Conservation (phyloP, 2,797 vertebrate species). For the Prionace glauca region DNA sequence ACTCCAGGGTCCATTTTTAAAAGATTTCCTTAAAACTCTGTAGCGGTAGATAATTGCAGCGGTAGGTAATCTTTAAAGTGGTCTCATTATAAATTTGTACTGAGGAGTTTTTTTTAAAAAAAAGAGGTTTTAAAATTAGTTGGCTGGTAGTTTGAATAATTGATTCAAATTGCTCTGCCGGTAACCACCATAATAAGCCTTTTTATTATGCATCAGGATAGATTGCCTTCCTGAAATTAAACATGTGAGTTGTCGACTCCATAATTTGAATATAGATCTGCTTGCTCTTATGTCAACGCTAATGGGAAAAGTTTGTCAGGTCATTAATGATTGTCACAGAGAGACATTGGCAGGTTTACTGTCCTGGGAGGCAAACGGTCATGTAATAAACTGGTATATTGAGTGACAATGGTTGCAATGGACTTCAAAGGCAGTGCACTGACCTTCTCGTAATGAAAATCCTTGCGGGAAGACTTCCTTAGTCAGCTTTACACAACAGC, state of each 20-base stretch:
- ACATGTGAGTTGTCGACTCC: not conserved
- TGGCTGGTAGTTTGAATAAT: constrained; percentile 26
- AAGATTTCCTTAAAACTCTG: not conserved
- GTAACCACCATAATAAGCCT: constrained; percentile 15
- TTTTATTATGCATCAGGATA: constrained; percentile 1
- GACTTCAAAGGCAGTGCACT: not conserved
- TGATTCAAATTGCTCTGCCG: constrained; percentile 30
- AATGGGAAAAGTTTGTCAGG: constrained; percentile 17
- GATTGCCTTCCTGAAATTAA: constrained; percentile 33
- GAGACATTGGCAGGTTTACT: not conserved
- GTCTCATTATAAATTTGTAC: constrained; percentile 18
- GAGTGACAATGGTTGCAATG: constrained; percentile 9
- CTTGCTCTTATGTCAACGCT: not conserved
- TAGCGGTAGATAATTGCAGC: not conserved
- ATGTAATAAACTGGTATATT: constrained; percentile 28
- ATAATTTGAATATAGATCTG: constrained; percentile 24
- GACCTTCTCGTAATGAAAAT: not conserved
- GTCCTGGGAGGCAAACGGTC: not conserved
- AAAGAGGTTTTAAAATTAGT: constrained; percentile 11
- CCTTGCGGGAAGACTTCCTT: not conserved
- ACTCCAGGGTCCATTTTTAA: not conserved
- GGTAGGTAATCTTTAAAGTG: not conserved
- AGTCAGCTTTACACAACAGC: constrained; percentile 7
- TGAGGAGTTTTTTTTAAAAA: not conserved
- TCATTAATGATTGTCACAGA: constrained; percentile 29